These are phyloP conservation scores for Philopedon plagiatum DNA, from an alignment of 2,888 invertebrate genomes.

Conservation along the genomic window DNA sequence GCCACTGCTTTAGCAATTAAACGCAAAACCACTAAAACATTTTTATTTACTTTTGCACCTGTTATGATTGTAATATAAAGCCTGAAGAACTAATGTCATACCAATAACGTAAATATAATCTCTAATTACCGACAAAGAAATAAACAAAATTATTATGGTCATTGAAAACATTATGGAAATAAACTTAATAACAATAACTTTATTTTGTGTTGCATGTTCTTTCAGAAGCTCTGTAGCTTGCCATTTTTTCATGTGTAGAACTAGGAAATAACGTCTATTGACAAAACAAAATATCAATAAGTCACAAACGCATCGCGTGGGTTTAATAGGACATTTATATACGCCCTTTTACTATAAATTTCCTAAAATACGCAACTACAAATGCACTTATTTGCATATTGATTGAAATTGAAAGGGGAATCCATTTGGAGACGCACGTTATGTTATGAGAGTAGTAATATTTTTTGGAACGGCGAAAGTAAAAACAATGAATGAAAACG, in stretches of 20 bases:
- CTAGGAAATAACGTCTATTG: slow-evolving; percentile 12
- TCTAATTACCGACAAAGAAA: no score
- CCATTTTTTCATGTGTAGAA: not conserved
- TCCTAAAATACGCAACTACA: slow-evolving; percentile 31
- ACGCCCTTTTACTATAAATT: slow-evolving; percentile 25
- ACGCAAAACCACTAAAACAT: no score
- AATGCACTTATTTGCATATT: slow-evolving; percentile 34
- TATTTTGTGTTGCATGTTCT: no score
- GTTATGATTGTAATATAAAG: no score
- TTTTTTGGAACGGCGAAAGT: slow-evolving; percentile 22
- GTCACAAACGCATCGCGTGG: slow-evolving; percentile 27
- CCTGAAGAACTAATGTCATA: no score
- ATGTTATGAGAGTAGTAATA: slow-evolving; percentile 8
- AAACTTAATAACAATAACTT: no score
- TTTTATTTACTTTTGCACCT: no score
- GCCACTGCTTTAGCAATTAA: no score
- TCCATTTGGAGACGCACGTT: slow-evolving; percentile 20
- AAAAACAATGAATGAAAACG: slow-evolving; percentile 18
- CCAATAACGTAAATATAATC: no score
- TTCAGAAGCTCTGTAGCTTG: not conserved
- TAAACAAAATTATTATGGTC: no score
- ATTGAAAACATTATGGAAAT: no score
- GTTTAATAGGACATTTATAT: slow-evolving; percentile 30
- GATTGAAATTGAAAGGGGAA: slow-evolving; percentile 19
- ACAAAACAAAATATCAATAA: slow-evolving; percentile 36